Conservation (phyloP, 2,888 invertebrate species). For the Aromia moschata region DNA sequence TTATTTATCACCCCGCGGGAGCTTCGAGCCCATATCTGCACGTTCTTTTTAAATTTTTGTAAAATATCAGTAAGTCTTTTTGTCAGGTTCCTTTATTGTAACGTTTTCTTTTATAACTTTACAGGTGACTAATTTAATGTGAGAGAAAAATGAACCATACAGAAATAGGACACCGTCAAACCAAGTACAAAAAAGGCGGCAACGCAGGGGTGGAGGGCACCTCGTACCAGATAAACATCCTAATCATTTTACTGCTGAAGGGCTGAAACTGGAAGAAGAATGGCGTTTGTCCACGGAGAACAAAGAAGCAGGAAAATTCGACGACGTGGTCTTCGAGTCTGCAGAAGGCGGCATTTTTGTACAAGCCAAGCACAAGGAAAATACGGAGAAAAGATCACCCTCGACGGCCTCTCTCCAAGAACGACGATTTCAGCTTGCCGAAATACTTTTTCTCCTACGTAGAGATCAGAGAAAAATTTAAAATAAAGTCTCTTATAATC, state of each 20-base stretch:
- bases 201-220: neutral
- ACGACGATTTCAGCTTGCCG: slow-evolving; percentile 1
- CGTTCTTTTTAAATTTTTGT: no score
- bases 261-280: neutral
- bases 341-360: neutral
- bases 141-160: no score
- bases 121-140: no score
- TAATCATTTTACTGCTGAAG: slow-evolving; percentile 1
- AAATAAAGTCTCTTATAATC: neutral
- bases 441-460: slow-evolving; percentile 6
- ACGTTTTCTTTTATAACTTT: no score
- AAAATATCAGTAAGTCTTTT: no score
- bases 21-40: no score
- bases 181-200: neutral
- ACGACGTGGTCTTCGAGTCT: neutral
- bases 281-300: slow-evolving; percentile 3
- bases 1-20: no score
- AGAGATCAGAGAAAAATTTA: neutral
- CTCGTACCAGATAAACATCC: neutral
- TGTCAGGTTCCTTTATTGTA: no score
- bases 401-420: neutral
- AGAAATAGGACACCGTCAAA: no score
- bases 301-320: neutral
- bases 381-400: neutral
- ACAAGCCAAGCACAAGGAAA: slow-evolving; percentile 11